Evolutionary conservation across 2,797 vertebrate species (phyloP), one percentile per base, ranked within the genome.

Genomic region (Psittacula echo): DNA sequence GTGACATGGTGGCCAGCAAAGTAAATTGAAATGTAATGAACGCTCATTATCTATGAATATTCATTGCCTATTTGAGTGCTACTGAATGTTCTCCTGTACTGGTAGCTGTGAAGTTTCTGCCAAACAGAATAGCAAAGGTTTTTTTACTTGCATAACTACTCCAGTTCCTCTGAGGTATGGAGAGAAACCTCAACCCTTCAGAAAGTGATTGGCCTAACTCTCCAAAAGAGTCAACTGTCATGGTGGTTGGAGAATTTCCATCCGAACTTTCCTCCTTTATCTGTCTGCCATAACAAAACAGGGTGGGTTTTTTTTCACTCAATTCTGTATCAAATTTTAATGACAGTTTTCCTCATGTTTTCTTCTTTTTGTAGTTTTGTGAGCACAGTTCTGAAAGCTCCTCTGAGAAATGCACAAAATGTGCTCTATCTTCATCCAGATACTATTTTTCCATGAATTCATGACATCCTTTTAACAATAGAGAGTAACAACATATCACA

Each of bases 1-100:
- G 51, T 65, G 54, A 89, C 91, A 71, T 13, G 17, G 83, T 67
- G 74, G 89, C 41, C 95, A 95, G 85, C 53, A 94, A 87, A 90
- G 67, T 32, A 89, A 94, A 94, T 37, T 88, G 84, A 94, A 96
- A 91, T 82, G 26, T 67, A 91, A 96, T 27, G 27, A 93, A 92
- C n/a, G 14, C 62, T 86, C 66, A 73, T 82, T 50, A 51, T 11
- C 37, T 58, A n/a, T 79, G 85, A 93, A 90, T 94, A 96, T 89
- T 93, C 74, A 92, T 85, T 82, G 51, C 65, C n/a, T 89, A 6
- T 79, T 84, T 75, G 91, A 89, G 72, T 50, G 41, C 39, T 61
- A 37, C 64, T 74, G 56, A 82, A 80, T 41, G 39, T 53, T 86
- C 54, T 84, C 42, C 60, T 87, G 37, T 56, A 68, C 19, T 20